Evolutionary conservation across 2,888 invertebrate genomes (phyloP).

Genomic region (Sericinus montela): DNA sequence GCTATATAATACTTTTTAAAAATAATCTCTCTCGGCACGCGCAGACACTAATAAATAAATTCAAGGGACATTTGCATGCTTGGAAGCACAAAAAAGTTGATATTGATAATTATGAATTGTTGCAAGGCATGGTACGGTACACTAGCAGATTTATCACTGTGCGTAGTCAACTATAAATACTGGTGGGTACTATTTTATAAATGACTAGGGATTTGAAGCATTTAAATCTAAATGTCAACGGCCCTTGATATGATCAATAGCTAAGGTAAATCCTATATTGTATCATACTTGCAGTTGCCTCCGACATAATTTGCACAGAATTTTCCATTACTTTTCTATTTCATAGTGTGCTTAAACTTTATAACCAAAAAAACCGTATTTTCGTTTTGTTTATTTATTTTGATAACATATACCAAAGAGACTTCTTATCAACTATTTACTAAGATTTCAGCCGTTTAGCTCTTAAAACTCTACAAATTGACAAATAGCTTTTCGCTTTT

Average conservation of each 20-base stretch:
- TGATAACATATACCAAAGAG: too few species aligned
- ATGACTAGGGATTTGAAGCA: slow-evolving; percentile 13
- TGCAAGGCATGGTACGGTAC: slow-evolving; percentile 43
- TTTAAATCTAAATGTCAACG: slow-evolving; percentile 17
- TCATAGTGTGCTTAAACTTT: too few species aligned
- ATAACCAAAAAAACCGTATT: too few species aligned
- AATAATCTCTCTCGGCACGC: slow-evolving; percentile 1
- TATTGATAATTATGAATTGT: slow-evolving; percentile 62
- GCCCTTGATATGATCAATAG: slow-evolving; percentile 12
- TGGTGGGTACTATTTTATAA: slow-evolving; percentile 27
- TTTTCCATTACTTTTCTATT: too few species aligned
- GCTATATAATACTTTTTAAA: background rate
- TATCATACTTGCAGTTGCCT: slow-evolving; percentile 1
- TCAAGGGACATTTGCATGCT: slow-evolving; percentile 49
- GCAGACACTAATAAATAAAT: slow-evolving; percentile 42
- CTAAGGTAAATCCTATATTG: slow-evolving; percentile 14
- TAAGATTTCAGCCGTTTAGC: too few species aligned
- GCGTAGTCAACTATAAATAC: slow-evolving; percentile 40
- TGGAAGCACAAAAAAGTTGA: slow-evolving; percentile 56
- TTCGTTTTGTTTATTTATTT: too few species aligned
- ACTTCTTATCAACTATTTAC: too few species aligned
- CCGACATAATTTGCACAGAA: too few species aligned
- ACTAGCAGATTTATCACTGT: slow-evolving; percentile 46
- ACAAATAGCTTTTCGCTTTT: too few species aligned
- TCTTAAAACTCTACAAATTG: too few species aligned